Percentiles rank a stretch among this genome's conserved stretches.
Evolutionary conservation across 2,888 invertebrate genomes (phyloP).

Genomic region (Cryptosula pallasiana): DNA sequence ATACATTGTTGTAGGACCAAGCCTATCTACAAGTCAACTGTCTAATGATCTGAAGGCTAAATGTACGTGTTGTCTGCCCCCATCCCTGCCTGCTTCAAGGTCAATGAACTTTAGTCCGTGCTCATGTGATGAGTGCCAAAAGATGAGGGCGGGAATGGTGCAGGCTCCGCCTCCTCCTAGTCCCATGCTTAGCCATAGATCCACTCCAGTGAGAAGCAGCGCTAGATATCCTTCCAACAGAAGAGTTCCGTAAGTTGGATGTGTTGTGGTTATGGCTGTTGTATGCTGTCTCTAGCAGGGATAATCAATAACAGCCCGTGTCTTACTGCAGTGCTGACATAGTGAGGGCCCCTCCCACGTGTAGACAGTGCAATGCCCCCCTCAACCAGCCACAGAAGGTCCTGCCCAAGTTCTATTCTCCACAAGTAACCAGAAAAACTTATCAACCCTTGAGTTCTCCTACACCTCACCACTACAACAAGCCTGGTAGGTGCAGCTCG

Average conservation of each 20-base stretch:
- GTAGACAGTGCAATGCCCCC: slow-evolving; percentile 13
- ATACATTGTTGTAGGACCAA: background rate
- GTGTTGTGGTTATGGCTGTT: background rate
- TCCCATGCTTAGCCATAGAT: slow-evolving; percentile 13
- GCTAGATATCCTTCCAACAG: slow-evolving; percentile 17
- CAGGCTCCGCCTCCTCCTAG: background rate
- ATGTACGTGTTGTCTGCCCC: background rate
- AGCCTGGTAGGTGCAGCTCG: background rate
- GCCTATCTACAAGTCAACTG: slow-evolving; percentile 1
- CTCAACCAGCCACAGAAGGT: slow-evolving; percentile 21
- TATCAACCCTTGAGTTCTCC: slow-evolving; percentile 18
- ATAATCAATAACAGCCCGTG: background rate
- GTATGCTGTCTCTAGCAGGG: too few relatives aligned
- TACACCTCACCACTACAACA: slow-evolving; percentile 11
- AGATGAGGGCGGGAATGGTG: background rate
- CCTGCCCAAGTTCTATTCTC: slow-evolving; percentile 20
- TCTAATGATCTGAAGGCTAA: background rate
- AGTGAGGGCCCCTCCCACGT: slow-evolving; percentile 1
- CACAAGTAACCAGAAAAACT: slow-evolving; percentile 16
- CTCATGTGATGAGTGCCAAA: slow-evolving; percentile 5
- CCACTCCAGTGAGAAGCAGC: background rate
- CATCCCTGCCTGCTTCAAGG: background rate
- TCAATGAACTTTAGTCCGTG: slow-evolving; percentile 10
- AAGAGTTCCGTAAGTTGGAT: background rate
- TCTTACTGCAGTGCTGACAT: slow-evolving; percentile 10